Base-by-base conservation (phyloP, 2,888 invertebrate species). In the Troides helena region DNA sequence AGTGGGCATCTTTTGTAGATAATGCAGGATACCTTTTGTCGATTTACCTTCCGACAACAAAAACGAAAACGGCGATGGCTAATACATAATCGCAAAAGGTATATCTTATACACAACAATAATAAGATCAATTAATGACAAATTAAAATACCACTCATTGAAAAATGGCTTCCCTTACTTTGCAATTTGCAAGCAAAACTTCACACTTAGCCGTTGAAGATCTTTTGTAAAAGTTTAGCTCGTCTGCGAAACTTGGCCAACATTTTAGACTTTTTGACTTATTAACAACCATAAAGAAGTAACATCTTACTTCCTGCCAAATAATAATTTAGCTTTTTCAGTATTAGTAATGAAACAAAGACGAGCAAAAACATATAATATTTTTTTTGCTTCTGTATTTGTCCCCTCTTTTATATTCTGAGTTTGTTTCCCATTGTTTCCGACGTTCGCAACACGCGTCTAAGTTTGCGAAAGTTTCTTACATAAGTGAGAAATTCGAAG, bases 241-340 rank as follows among this genome's bases (percentile, higher is more conserved):
- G 39, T 65, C 17, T 56, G 2, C 43, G 58, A 43, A 65, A 65
- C 65, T 65, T 39, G 58, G 58, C 39, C 58, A 58, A 58, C 57
- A 57, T 57, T 65, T 65, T 58, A 65, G 58, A 65, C 65, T 65
- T 65, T 56, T 65, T 65, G 23, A 39, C 53, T n/a, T 12, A n/a
- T 10, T 23, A 65, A n/a, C 21, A 58, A 23, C 21, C 43, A 23
- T 65, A 39, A 2, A 64, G 25, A 65, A 17, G 39, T 21, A 39
- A 43, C 57, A 18, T 6, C n/a, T n/a, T n/a, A 18, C 53, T 53
- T 53, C 53, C n/a, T 7, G 8, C 6, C 5, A n/a, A 50, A 53
- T 53, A 46, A n/a, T 53, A 53, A 4, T 7, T n/a, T n/a, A 53
- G 6, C 18, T 53, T 53, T n/a, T n/a, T 53, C n/a, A 53, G n/a